These are phyloP conservation scores for Pardosa pseudoannulata DNA, from an alignment of 2,888 invertebrate genomes.

Conservation along the genomic window DNA sequence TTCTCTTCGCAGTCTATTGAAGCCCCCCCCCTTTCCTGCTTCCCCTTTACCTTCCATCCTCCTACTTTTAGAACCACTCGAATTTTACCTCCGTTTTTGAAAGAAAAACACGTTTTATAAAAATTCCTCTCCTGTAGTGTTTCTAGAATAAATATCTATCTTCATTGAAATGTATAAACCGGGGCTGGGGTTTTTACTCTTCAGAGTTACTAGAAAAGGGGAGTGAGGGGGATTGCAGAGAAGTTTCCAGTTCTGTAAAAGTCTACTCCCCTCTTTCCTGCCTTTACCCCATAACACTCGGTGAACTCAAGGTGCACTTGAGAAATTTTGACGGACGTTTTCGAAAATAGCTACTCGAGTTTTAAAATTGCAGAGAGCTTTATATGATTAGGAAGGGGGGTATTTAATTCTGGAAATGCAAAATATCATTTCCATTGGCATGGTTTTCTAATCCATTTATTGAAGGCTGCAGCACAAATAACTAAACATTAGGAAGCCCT, in stretches of 20 bases:
- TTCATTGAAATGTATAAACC: slow-evolving; percentile 10
- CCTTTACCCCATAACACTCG: neutral
- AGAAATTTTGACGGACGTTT: slow-evolving; percentile 9
- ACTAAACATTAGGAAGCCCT: neutral
- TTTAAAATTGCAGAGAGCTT: slow-evolving; percentile 8
- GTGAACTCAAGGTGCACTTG: slow-evolving; percentile 1
- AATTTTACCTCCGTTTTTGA: slow-evolving; percentile 65
- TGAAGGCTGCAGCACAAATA: neutral
- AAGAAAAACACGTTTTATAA: slow-evolving; percentile 60
- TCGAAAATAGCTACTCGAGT: neutral
- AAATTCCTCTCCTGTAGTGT: slow-evolving; percentile 25
- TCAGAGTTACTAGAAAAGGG: neutral
- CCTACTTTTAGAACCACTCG: slow-evolving; percentile 57
- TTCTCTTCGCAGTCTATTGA: slow-evolving; percentile 68
- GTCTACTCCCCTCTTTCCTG: too few species aligned
- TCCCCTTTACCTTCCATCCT: slow-evolving; percentile 15
- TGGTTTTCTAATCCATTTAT: neutral
- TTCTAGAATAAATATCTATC: neutral
- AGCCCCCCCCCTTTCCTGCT: slow-evolving; percentile 25
- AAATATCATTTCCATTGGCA: neutral
- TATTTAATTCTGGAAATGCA: neutral
- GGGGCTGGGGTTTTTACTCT: slow-evolving; percentile 3
- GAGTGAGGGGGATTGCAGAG: neutral
- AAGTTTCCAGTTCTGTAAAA: neutral
- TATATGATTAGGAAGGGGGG: neutral